Conservation (phyloP, 2,797 vertebrate genomes). For the Falco berigora region DNA sequence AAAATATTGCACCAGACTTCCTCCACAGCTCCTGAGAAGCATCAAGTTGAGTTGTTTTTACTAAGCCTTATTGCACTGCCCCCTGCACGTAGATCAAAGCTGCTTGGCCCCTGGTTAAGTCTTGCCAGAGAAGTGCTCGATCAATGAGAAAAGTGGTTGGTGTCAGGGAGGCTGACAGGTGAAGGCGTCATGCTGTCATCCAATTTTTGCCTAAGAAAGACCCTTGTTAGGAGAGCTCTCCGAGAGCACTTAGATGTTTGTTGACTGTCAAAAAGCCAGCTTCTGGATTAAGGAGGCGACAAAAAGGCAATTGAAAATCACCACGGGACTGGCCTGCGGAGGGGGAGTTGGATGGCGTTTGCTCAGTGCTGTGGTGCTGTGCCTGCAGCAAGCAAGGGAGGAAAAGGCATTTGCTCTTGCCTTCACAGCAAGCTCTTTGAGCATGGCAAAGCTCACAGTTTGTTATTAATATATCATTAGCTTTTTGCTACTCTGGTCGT, state of each 20-base stretch:
- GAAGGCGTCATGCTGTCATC: background rate
- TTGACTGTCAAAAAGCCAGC: background rate
- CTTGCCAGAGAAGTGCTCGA: background rate
- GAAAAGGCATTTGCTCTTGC: background rate
- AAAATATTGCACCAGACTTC: background rate
- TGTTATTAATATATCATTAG: slow-evolving; percentile 30
- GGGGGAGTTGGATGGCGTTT: background rate
- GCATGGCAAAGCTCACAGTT: background rate
- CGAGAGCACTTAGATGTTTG: background rate
- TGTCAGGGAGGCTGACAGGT: background rate
- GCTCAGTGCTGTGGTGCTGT: background rate
- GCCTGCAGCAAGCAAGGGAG: background rate
- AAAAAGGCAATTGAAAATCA: background rate
- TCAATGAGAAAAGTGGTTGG: slow-evolving; percentile 15
- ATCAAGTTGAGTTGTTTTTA: background rate
- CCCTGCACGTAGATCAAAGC: background rate
- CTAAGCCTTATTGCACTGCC: background rate
- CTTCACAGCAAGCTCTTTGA: background rate
- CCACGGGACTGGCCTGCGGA: background rate
- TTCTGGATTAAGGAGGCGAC: background rate
- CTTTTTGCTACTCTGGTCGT: background rate
- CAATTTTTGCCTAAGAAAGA: slow-evolving; percentile 26
- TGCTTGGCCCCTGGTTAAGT: background rate
- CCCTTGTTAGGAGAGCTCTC: background rate
- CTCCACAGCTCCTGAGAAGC: background rate